Evolutionary conservation across 2,797 vertebrate species (phyloP).

Genomic region (Intellagama lesueurii): DNA sequence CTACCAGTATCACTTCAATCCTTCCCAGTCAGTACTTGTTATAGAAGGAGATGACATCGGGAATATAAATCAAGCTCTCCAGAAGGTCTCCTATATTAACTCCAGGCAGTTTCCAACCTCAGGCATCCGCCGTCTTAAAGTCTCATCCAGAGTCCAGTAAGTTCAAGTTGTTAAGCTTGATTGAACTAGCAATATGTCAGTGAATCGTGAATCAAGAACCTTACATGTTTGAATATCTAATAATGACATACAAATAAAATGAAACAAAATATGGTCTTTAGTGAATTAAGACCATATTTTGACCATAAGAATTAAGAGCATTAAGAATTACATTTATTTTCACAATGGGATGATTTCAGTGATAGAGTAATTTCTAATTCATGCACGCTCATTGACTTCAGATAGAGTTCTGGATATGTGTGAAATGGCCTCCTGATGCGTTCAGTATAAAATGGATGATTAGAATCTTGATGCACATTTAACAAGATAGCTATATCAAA

Average conservation of each 20-base stretch:
- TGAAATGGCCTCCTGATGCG: conserved; percentile 6
- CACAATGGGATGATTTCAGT: not conserved
- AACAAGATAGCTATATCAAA: conserved; percentile 46
- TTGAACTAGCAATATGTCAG: conserved; percentile 34
- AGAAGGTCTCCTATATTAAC: conserved; percentile 97
- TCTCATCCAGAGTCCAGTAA: conserved; percentile 94
- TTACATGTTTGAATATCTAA: conserved; percentile 17
- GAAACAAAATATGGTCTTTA: not conserved
- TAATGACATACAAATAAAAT: conserved; percentile 14
- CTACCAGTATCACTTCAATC: conserved; percentile 95
- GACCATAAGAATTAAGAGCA: too few relatives aligned
- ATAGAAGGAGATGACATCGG: conserved; percentile 96
- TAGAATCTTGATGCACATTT: conserved; percentile 45
- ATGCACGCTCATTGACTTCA: not conserved
- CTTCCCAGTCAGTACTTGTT: conserved; percentile 93
- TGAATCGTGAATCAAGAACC: not conserved
- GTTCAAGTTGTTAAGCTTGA: conserved; percentile 67
- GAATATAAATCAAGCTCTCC: conserved; percentile 90
- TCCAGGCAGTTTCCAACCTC: conserved; percentile 93
- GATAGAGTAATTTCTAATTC: conserved; percentile 7
- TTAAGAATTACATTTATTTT: conserved; percentile 41
- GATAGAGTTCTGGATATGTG: not conserved
- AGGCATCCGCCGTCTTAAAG: conserved; percentile 87
- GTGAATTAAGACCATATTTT: too few relatives aligned
- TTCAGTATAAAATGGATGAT: conserved; percentile 37